Conservation (phyloP, 2,797 vertebrate species). For the Manis pentadactyla region DNA sequence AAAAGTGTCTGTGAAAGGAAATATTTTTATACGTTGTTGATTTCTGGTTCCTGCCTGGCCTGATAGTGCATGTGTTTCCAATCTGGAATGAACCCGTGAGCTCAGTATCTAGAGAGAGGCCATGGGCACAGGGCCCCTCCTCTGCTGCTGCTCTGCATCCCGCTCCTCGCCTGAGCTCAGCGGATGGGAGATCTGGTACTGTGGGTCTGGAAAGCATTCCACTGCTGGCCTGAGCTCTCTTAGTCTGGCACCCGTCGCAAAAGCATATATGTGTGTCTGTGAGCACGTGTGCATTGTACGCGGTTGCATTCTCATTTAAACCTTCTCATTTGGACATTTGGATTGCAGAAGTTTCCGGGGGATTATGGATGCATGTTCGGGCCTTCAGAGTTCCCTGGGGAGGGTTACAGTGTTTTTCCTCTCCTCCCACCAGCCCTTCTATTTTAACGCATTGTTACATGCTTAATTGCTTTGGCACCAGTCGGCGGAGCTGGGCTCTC, state of each 20-base stretch:
- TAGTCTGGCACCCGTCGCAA: background rate
- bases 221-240: background rate
- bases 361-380: background rate
- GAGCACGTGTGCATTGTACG: background rate
- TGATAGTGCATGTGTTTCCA: constrained; percentile 70
- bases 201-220: constrained; percentile 12
- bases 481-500: background rate
- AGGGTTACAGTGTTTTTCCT: background rate
- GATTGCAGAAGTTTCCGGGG: background rate
- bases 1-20: constrained; percentile 59
- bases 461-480: constrained; percentile 54
- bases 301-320: constrained; percentile 18
- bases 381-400: background rate
- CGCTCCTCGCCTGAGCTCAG: background rate
- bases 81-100: constrained; percentile 40
- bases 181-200: background rate
- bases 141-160: background rate
- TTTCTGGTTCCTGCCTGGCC: constrained; percentile 68
- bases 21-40: background rate
- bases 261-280: background rate
- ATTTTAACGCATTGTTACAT: constrained; percentile 34
- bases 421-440: background rate
- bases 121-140: background rate
- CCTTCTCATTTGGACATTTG: constrained; percentile 27
- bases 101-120: background rate